These are phyloP conservation scores for Micronisus gabar DNA, from an alignment of 2,113 vertebrate genomes.

Conservation along the genomic window DNA sequence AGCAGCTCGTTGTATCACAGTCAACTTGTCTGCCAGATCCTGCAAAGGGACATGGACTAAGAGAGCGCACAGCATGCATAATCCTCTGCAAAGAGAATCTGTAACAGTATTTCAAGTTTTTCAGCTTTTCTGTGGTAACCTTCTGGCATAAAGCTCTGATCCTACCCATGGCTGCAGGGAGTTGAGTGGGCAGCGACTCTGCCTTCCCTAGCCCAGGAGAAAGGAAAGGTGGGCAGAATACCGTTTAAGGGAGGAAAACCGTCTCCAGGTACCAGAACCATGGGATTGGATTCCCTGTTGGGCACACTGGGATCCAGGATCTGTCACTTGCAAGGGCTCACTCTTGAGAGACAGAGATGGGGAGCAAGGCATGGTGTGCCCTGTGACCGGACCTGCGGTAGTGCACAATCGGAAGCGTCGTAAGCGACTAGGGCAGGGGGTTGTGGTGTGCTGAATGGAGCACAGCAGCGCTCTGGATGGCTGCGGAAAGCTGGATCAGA, in stretches of 20 bases:
- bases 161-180: background rate
- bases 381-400: background rate
- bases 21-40: background rate
- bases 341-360: background rate
- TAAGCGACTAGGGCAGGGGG: background rate
- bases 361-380: background rate
- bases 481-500: background rate
- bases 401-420: fast-evolving
- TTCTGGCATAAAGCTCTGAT: background rate
- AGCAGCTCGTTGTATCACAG: fast-evolving
- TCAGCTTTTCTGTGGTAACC: background rate
- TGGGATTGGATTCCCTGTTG: no score
- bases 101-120: background rate
- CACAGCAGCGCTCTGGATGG: background rate
- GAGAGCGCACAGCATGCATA: background rate
- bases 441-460: background rate
- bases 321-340: background rate
- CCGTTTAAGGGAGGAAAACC: background rate
- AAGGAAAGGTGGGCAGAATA: background rate
- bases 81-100: background rate
- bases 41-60: background rate
- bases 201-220: background rate
- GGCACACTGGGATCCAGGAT: background rate
- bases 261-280: background rate
- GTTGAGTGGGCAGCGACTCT: no score